Evolutionary conservation across 2,113 vertebrate species (phyloP).

Genomic region (Tautogolabrus adspersus): DNA sequence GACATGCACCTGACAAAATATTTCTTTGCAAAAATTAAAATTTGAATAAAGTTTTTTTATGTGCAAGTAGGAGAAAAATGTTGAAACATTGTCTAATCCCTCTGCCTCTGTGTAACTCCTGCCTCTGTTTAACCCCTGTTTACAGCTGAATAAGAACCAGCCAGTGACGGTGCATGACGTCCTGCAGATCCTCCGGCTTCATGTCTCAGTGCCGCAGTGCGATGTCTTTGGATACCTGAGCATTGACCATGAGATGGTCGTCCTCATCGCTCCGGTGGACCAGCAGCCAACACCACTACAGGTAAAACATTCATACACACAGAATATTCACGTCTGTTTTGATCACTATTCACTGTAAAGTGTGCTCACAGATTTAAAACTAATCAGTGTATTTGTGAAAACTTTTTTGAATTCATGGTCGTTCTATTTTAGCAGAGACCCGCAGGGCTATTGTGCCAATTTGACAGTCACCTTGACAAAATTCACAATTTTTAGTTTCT

Average conservation of each 20-base stretch:
- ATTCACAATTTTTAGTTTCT: not conserved
- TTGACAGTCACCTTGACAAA: not conserved
- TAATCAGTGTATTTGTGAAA: not conserved
- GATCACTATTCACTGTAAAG: not conserved
- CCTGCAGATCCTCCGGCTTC: slow-evolving; percentile 90
- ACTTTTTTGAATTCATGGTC: not conserved
- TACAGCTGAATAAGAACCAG: slow-evolving; percentile 90
- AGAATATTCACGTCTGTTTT: not conserved
- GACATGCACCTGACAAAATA: too few relatives aligned
- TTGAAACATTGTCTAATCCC: not conserved
- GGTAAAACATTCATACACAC: slow-evolving; percentile 76
- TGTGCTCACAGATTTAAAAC: not conserved
- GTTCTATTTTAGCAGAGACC: not conserved
- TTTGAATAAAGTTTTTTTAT: too few relatives aligned
- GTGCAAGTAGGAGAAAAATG: too few relatives aligned
- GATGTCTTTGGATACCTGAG: slow-evolving; percentile 97
- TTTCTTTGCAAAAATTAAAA: too few relatives aligned
- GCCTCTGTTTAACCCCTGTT: slow-evolving; percentile 25
- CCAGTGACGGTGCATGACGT: slow-evolving; percentile 92
- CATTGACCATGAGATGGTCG: slow-evolving; percentile 93
- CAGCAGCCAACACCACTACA: slow-evolving; percentile 92
- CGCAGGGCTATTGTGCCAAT: too few relatives aligned
- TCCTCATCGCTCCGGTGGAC: slow-evolving; percentile 94
- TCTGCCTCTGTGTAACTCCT: slow-evolving; percentile 3
- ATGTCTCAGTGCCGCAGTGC: slow-evolving; percentile 96